A percentile compares a stretch with the other conserved stretches of the same genome.
Evolutionary conservation across 2,888 invertebrate species (phyloP).

Genomic region (Pinctada fucata): DNA sequence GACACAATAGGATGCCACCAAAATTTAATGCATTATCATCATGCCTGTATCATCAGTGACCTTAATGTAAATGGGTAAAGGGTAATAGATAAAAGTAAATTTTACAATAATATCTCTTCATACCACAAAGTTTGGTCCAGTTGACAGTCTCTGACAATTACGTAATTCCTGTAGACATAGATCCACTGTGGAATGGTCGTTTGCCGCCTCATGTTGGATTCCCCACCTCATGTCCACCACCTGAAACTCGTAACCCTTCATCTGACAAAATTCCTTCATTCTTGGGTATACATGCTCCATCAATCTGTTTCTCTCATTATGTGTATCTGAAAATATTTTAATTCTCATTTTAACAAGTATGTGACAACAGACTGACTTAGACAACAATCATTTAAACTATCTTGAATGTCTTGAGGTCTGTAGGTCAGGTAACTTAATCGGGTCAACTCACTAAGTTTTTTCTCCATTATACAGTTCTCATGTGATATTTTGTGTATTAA

Average conservation of each 20-base stretch:
- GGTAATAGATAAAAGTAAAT: background rate
- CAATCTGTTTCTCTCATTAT: slow-evolving; percentile 66
- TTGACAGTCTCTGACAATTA: slow-evolving; percentile 68
- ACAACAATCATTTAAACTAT: no score
- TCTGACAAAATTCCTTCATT: slow-evolving; percentile 66
- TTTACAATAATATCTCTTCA: slow-evolving; percentile 26
- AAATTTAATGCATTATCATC: no score
- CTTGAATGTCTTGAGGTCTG: no score
- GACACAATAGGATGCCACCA: no score
- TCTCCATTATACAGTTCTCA: no score
- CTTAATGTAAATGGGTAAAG: no score
- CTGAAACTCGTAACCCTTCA: slow-evolving; percentile 73
- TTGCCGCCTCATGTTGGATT: slow-evolving; percentile 68
- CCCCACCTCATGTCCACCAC: slow-evolving; percentile 74
- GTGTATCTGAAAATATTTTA: slow-evolving; percentile 67
- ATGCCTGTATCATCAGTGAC: no score
- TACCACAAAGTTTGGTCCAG: slow-evolving; percentile 73
- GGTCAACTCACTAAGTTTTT: no score
- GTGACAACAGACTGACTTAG: no score
- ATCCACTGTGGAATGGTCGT: slow-evolving; percentile 71
- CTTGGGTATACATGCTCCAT: slow-evolving; percentile 70
- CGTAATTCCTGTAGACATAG: slow-evolving; percentile 70
- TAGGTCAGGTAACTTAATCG: no score
- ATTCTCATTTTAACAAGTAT: no score
- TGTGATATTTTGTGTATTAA: no score